Conservation (phyloP, 2,113 vertebrate species). For the Podarcis raffonei region DNA sequence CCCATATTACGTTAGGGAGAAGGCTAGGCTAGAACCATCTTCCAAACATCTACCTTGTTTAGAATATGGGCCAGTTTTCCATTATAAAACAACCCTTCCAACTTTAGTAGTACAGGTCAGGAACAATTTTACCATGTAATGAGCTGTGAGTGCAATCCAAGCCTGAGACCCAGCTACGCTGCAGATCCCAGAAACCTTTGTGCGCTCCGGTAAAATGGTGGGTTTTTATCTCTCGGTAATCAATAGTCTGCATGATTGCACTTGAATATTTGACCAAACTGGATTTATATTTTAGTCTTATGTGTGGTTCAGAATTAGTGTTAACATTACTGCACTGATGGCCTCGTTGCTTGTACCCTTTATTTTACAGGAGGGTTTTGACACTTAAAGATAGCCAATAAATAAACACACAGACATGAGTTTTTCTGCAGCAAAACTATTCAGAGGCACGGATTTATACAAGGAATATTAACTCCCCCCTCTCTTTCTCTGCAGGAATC, state of each 20-base stretch:
- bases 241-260: background rate
- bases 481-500: constrained; percentile 72
- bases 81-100: background rate
- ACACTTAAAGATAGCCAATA: too few relatives aligned
- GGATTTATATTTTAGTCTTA: too few relatives aligned
- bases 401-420: too few relatives aligned
- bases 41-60: background rate
- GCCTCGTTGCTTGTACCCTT: too few relatives aligned
- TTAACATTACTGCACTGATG: too few relatives aligned
- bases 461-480: background rate
- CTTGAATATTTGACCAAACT: too few relatives aligned
- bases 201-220: too few relatives aligned
- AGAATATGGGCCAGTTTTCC: background rate
- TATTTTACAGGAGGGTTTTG: too few relatives aligned
- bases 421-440: background rate
- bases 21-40: background rate
- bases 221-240: too few relatives aligned
- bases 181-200: background rate
- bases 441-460: background rate
- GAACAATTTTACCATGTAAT: background rate
- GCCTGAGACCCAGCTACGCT: background rate
- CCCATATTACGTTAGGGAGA: background rate
- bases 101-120: background rate
- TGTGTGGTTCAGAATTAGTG: too few relatives aligned
- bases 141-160: background rate